Evolutionary conservation across 2,888 invertebrate genomes (phyloP), one percentile per base, ranked within the genome.

Genomic region (Sepiola atlantica): DNA sequence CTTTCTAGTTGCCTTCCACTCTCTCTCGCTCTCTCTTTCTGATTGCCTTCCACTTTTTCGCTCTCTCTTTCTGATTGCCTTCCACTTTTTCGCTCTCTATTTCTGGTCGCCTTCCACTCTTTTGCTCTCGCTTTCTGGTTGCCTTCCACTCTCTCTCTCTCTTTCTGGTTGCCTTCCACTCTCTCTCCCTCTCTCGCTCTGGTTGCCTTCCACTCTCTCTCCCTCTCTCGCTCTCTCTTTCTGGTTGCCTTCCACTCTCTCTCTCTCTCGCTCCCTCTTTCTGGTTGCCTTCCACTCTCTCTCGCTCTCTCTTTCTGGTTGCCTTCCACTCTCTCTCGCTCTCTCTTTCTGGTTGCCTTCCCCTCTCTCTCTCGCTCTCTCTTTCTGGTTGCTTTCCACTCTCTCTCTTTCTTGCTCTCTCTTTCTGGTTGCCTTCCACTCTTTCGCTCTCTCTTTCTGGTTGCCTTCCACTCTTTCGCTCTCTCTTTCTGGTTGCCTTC

Each of bases 311-410:
- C 10, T 77, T 28, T 10, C 28, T 4, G 12, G 28, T 28, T 12
- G 10, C 0, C n/a, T 8, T 3, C 4, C 24, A 0, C 24, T 77
- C 14, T 8, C 28, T 4, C 10, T 28, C 24, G 21, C 14, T 12
- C 0, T 28, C 12, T 77, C 24, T 28, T 0, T n/a, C n/a, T n/a
- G 0, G 12, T 28, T n/a, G 0, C 0, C 14, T 28, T 10, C 10
- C 32, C 12, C n/a, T 77, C n/a, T 4, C 18, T n/a, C 18, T n/a
- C n/a, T 77, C 16, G 2, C n/a, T 57, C 24, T 21, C 57, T 24
- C 24, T 57, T 21, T 57, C 24, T 24, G 21, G 0, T 57, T 24
- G 21, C 21, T 21, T 57, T 6, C 24, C 24, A 21, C 24, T 57
- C 57, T 57, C 57, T 57, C 57, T 57, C 57, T 57, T 20, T 57